phyloP scores from a whole-genome alignment of 2,797 vertebrate species.

The Malacoctenus gilli region DNA sequence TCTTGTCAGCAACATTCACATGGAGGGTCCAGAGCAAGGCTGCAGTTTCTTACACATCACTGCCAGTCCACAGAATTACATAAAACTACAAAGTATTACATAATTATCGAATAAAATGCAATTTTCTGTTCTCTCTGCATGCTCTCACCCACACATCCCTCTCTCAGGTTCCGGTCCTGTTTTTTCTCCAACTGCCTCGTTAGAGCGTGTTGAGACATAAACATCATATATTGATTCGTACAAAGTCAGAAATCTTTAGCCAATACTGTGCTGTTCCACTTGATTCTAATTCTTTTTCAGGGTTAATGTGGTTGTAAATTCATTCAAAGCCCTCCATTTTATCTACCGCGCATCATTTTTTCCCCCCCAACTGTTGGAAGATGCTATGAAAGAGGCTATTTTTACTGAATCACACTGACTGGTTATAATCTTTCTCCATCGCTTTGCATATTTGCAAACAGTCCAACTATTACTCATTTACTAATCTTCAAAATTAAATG shows the following conservation, averaged over 20 bases:
- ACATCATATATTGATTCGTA: constrained; percentile 1
- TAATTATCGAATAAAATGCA: constrained; percentile 46
- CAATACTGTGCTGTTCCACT: too few species aligned
- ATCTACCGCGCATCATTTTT: too few species aligned
- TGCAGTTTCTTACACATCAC: not conserved
- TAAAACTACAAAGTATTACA: constrained; percentile 36
- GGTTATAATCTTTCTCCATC: too few species aligned
- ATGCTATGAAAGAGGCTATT: too few species aligned
- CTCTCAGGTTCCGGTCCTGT: constrained; percentile 11
- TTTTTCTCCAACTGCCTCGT: constrained; percentile 8
- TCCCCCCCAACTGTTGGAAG: too few species aligned
- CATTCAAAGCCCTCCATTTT: too few species aligned
- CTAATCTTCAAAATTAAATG: too few species aligned
- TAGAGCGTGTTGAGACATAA: not conserved
- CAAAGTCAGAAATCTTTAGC: not conserved
- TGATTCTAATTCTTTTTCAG: too few species aligned
- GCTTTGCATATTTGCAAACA: too few species aligned
- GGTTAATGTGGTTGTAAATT: too few species aligned
- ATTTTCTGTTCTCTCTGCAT: constrained; percentile 34
- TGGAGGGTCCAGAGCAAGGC: not conserved
- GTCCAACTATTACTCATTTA: too few species aligned
- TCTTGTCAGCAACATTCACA: not conserved
- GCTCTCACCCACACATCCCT: constrained; percentile 38
- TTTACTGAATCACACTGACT: too few species aligned
- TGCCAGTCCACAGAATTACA: constrained; percentile 22